Conservation (phyloP, 2,113 vertebrate genomes). For the Columbina picui region DNA sequence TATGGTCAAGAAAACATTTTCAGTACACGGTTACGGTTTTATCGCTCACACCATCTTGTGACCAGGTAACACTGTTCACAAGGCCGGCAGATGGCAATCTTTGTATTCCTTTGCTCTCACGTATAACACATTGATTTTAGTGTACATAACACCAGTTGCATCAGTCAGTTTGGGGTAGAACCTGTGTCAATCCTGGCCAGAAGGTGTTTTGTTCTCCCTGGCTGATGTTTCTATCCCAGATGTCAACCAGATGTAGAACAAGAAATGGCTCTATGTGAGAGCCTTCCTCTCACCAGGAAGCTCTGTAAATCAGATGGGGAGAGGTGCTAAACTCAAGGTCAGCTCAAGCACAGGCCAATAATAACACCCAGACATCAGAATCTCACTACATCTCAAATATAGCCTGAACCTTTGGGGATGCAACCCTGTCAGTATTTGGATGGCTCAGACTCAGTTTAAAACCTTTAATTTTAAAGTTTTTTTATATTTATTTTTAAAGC, state of each 20-base stretch:
- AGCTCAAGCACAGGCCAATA: background rate
- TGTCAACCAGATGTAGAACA: constrained; percentile 48
- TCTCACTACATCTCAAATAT: background rate
- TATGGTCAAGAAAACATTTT: fast-evolving
- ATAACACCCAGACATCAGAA: background rate
- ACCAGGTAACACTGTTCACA: background rate
- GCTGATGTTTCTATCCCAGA: constrained; percentile 8
- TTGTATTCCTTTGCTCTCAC: background rate
- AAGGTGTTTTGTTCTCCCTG: constrained; percentile 27
- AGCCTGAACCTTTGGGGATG: background rate
- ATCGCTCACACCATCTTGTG: background rate
- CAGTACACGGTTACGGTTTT: background rate
- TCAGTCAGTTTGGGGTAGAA: background rate
- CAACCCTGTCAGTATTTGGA: background rate
- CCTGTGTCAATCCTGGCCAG: background rate
- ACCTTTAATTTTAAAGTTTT: background rate
- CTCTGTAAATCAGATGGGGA: background rate
- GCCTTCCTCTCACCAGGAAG: background rate
- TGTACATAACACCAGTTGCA: background rate
- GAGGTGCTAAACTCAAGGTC: constrained; percentile 24
- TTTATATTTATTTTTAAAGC: background rate
- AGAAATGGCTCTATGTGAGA: background rate
- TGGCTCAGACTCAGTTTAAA: background rate
- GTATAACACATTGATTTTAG: background rate
- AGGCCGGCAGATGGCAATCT: constrained; percentile 34